These are phyloP conservation scores for Motacilla tschutschensis DNA, from an alignment of 2,113 vertebrate species.

Conservation along the genomic window DNA sequence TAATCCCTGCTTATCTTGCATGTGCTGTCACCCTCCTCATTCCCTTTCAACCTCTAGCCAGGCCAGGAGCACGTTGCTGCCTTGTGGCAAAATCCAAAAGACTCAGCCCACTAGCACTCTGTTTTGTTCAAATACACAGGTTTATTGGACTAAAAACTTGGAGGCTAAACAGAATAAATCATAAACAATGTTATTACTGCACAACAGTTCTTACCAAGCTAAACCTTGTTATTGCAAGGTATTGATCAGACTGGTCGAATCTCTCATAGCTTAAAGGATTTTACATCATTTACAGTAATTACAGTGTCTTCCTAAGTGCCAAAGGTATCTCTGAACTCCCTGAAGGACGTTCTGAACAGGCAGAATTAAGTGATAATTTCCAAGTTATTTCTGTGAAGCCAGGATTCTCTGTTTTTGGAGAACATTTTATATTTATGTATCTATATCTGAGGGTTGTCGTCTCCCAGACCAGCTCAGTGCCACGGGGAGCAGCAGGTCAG, in stretches of 20 bases:
- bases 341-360: background rate
- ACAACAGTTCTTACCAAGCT: background rate
- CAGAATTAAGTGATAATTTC: background rate
- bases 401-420: background rate
- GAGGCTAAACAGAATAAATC: background rate
- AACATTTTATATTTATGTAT: background rate
- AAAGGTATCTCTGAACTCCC: background rate
- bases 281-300: slow-evolving; percentile 38
- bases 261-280: slow-evolving; percentile 16
- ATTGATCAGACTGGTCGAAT: slow-evolving; percentile 15
- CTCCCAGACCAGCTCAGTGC: background rate
- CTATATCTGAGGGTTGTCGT: background rate
- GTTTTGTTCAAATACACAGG: background rate
- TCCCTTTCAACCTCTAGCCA: background rate
- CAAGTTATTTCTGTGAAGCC: background rate
- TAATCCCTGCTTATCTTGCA: background rate
- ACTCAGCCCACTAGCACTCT: background rate
- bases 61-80: fast-evolving
- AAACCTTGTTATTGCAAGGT: slow-evolving; percentile 38
- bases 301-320: background rate
- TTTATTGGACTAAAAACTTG: background rate
- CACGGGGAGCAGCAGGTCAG: fast-evolving
- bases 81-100: background rate
- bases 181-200: background rate
- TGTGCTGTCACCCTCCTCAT: background rate